These are phyloP conservation scores for Lobophora halterata DNA, from an alignment of 2,888 invertebrate genomes.

Conservation along the genomic window DNA sequence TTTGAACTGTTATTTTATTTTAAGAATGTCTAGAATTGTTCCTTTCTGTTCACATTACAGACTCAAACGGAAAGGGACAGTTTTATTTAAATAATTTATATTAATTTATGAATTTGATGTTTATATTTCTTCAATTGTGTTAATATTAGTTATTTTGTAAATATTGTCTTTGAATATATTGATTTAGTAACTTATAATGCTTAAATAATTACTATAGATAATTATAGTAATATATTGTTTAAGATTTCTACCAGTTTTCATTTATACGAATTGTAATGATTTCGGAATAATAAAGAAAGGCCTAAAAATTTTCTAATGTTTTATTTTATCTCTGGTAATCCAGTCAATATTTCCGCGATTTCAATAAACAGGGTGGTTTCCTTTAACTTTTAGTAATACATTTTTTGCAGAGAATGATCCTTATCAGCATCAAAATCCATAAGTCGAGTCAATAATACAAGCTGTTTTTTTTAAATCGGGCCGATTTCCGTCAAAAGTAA, in stretches of 20 bases:
- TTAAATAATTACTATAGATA: constrained; percentile 12
- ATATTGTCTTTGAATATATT: constrained; percentile 3
- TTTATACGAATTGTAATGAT: constrained; percentile 20
- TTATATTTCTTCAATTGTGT: constrained; percentile 6
- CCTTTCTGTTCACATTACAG: neutral
- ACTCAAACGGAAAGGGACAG: neutral
- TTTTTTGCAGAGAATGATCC: too few relatives aligned
- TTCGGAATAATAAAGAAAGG: constrained; percentile 26
- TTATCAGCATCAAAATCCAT: too few relatives aligned
- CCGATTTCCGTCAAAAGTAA: too few relatives aligned
- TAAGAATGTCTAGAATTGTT: too few relatives aligned
- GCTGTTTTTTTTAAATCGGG: too few relatives aligned
- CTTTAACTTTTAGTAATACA: too few relatives aligned
- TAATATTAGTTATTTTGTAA: constrained; percentile 7
- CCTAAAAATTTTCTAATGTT: constrained; percentile 19
- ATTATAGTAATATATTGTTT: constrained; percentile 12
- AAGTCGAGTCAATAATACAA: too few relatives aligned
- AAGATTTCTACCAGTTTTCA: constrained; percentile 17
- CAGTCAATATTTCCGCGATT: too few relatives aligned
- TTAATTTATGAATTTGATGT: neutral
- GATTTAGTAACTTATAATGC: constrained; percentile 10
- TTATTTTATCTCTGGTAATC: too few relatives aligned
- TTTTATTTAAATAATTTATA: neutral
- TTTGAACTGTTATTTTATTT: too few relatives aligned
- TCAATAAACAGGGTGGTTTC: too few relatives aligned